These are phyloP conservation scores for Actias luna DNA, from an alignment of 2,888 invertebrate genomes.

Conservation along the genomic window DNA sequence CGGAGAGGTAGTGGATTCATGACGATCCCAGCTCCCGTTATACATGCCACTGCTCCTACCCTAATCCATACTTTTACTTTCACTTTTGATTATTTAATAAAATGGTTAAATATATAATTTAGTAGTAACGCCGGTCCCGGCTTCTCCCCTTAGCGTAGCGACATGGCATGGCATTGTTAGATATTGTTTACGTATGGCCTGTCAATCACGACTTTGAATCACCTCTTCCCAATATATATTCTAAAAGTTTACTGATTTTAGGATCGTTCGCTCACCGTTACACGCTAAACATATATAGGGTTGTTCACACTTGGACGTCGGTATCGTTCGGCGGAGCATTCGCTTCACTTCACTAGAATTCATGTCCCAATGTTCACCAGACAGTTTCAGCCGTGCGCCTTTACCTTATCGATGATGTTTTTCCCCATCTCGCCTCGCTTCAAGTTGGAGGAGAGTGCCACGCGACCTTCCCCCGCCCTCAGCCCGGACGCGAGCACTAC, in stretches of 20 bases:
- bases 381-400: conserved; percentile 21
- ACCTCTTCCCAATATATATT: conserved; percentile 9
- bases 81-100: conserved; percentile 31
- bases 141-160: conserved; percentile 65
- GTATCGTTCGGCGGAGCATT: conserved; percentile 7
- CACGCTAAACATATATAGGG: conserved; percentile 24
- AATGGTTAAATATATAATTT: conserved; percentile 35
- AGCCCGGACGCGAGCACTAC: conserved; percentile 35
- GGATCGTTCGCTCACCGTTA: conserved; percentile 25
- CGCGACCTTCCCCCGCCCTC: conserved; percentile 33
- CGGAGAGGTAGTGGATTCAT: conserved; percentile 14
- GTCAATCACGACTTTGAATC: conserved; percentile 42
- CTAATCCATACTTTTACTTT: conserved; percentile 29
- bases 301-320: conserved; percentile 27
- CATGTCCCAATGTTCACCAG: conserved; percentile 28
- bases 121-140: conserved; percentile 60
- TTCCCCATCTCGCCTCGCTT: conserved; percentile 33
- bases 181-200: conserved; percentile 57
- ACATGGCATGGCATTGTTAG: conserved; percentile 71
- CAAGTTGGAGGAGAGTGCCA: conserved; percentile 60
- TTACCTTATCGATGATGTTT: not conserved
- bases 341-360: conserved; percentile 21
- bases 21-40: not conserved
- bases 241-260: conserved; percentile 29
- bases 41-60: conserved; percentile 23